Base-by-base conservation (phyloP, 2,888 invertebrate species). In the Tetramorium bicarinatum region DNA sequence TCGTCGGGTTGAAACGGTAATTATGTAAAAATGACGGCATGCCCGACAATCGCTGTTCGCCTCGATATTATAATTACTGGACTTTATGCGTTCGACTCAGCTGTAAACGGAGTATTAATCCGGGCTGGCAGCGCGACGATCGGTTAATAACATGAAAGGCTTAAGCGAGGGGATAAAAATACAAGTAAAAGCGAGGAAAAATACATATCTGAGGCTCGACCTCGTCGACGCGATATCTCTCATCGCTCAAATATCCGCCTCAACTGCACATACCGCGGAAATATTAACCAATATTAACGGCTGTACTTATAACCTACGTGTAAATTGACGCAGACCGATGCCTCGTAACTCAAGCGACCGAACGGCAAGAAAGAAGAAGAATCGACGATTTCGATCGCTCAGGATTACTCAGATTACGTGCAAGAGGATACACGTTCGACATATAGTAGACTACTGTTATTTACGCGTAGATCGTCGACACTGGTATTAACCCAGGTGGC, bases 11-110 rank as follows among this genome's bases (percentile, higher is more conserved):
- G 25, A 76, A 59, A 18, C 25, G 13, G 47, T 38, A 71, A 59
- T 59, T 71, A 61, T 8, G 47, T 47, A 71, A 80, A 52, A 34
- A 44, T 15, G 44, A 29, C 25, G 15, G 18, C 18, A 18, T 54
- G 21, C 38, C 34, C 34, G 25, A 59, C n/a, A 71, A 69, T 80
- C 71, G 47, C 47, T 38, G 13, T 41, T 56, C 44, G 69, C 34
- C 56, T 8, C 59, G 79, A 59, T 77, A 59, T 79, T 79, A 69
- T 79, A 80, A 80, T 80, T 80, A 71, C 61, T 38, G 59, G 15
- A 56, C 44, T 34, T 54, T 1, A 54, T 13, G 56, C 69, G 47
- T 59, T 56, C 18, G 59, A 38, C 1, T 9, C 25, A 56, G 47
- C 44, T 54, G 56, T 79, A 69, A 69, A 67, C 56, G 44, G 56